Percentiles rank a stretch among this genome's conserved stretches.
Conservation (phyloP, 2,888 invertebrate genomes). For the Choristoneura rosaceana region DNA sequence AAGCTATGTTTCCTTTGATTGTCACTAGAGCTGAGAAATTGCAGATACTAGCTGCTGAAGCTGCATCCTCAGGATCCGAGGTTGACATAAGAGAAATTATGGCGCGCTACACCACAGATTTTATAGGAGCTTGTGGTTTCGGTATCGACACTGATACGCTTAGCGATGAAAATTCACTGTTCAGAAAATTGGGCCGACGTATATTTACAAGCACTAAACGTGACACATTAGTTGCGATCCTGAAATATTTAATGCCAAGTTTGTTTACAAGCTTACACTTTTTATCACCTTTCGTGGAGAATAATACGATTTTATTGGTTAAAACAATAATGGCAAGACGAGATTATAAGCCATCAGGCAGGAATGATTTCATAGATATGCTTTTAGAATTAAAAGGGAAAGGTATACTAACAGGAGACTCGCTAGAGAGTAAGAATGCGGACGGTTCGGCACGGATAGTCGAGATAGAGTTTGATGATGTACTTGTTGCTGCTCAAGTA, state of each 20-base stretch:
- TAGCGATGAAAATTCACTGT: constrained; percentile 36
- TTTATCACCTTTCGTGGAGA: not conserved
- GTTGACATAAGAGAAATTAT: constrained; percentile 44
- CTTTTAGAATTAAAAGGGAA: constrained; percentile 43
- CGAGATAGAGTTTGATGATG: constrained; percentile 30
- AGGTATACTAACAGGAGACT: constrained; percentile 45
- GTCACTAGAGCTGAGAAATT: constrained; percentile 41
- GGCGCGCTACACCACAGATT: constrained; percentile 41
- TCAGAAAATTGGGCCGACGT: constrained; percentile 40
- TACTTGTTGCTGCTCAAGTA: constrained; percentile 21
- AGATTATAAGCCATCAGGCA: constrained; percentile 36
- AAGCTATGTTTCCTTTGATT: constrained; percentile 44
- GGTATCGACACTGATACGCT: constrained; percentile 39
- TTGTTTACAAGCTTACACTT: constrained; percentile 16
- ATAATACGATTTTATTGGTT: constrained; percentile 19
- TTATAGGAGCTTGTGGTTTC: constrained; percentile 40
- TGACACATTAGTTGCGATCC: constrained; percentile 24
- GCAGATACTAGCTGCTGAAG: constrained; percentile 30
- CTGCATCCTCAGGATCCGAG: constrained; percentile 30
- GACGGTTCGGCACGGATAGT: constrained; percentile 35
- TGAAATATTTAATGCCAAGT: constrained; percentile 13
- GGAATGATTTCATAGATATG: constrained; percentile 46
- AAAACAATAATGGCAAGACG: constrained; percentile 38
- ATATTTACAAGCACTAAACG: constrained; percentile 38
- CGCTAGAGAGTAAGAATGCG: constrained; percentile 38